These are phyloP conservation scores for Thereva nobilitata DNA, from an alignment of 2,888 invertebrate genomes.

Conservation along the genomic window DNA sequence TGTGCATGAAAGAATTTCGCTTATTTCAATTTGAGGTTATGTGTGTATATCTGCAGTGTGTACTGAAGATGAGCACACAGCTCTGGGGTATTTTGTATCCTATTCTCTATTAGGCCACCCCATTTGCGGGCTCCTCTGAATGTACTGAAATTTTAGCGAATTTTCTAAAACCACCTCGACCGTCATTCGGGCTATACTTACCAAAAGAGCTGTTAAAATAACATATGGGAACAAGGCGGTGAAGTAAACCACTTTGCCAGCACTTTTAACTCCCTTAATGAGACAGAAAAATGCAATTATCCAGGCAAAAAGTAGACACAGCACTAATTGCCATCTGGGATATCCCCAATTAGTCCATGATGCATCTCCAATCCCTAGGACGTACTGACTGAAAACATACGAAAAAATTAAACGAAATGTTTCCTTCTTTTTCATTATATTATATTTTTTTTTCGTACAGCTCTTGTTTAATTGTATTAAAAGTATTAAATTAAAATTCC, in stretches of 20 bases:
- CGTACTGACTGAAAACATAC: conserved; percentile 67
- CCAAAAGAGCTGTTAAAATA: conserved; percentile 67
- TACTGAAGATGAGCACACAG: neutral
- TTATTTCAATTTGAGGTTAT: conserved; percentile 25
- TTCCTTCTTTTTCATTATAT: no score
- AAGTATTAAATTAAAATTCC: conserved; percentile 4
- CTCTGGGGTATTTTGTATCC: no score
- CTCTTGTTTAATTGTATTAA: neutral
- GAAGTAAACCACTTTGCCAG: conserved; percentile 83
- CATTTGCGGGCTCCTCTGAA: no score
- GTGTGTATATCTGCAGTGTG: conserved; percentile 1
- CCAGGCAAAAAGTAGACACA: conserved; percentile 79
- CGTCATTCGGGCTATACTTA: conserved; percentile 36
- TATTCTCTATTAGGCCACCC: no score
- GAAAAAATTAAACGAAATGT: conserved; percentile 1
- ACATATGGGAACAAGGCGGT: conserved; percentile 75
- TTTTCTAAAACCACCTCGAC: neutral
- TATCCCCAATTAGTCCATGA: conserved; percentile 73
- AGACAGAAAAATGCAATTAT: conserved; percentile 83
- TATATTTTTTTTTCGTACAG: no score
- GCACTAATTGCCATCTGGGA: conserved; percentile 80
- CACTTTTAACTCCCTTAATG: conserved; percentile 86
- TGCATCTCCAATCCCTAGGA: conserved; percentile 73
- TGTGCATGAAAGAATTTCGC: conserved; percentile 25
- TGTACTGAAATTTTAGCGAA: neutral